A percentile compares a stretch with the other conserved stretches of the same genome.
Evolutionary conservation across 1,140 invertebrate genomes (phyloP).

Genomic region (Nylanderia fulva): DNA sequence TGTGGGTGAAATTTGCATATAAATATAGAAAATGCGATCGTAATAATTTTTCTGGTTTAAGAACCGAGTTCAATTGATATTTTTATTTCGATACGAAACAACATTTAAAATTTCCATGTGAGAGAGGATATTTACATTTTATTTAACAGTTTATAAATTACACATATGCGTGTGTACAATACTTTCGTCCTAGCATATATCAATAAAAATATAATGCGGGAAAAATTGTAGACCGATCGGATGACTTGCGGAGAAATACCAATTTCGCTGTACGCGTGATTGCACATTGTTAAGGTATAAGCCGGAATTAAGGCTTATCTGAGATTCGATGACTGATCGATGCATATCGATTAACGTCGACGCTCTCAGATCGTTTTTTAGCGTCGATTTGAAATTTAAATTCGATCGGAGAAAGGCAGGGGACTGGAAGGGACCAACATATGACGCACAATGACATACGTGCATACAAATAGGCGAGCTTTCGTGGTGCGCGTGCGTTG

Average conservation of each 20-base stretch:
- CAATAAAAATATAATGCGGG: neutral
- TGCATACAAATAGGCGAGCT: neutral
- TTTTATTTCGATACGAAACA: neutral
- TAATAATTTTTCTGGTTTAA: neutral
- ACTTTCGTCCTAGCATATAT: neutral
- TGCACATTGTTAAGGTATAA: conserved; percentile 16
- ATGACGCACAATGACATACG: conserved; percentile 31
- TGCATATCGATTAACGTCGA: conserved; percentile 40
- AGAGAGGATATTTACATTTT: neutral
- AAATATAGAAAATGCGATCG: too few species aligned
- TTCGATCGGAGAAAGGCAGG: neutral
- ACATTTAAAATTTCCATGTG: neutral
- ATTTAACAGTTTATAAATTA: neutral
- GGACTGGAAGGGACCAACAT: neutral
- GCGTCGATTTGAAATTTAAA: conserved; percentile 54
- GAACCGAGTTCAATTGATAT: neutral
- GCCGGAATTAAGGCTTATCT: conserved; percentile 30
- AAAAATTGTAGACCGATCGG: conserved; percentile 15
- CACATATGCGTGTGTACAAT: neutral
- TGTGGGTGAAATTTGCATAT: neutral
- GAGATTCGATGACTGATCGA: conserved; percentile 43
- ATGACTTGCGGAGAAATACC: conserved; percentile 8
- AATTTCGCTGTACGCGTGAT: conserved; percentile 25
- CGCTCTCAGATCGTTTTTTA: conserved; percentile 46
- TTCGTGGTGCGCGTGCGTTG: conserved; percentile 6